phyloP scores from a whole-genome alignment of 2,797 vertebrate species.

The Pelobates cultripes region DNA sequence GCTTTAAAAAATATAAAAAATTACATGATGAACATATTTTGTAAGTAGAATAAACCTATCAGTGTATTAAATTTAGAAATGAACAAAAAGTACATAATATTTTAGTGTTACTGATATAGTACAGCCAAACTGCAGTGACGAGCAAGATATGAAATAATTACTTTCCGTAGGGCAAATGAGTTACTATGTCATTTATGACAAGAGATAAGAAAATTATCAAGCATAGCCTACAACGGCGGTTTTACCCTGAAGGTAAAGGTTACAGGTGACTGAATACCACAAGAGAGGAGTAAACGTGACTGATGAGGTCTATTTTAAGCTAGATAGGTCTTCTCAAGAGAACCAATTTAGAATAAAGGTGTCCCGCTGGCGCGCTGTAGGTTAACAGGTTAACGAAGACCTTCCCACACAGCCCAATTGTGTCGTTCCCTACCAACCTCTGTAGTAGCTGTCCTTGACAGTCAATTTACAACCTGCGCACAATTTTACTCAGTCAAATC shows the following conservation, averaged over 20 bases:
- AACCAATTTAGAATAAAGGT: conserved; percentile 27
- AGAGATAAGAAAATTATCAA: conserved; percentile 25
- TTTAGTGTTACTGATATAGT: background rate
- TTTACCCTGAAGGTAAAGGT: conserved; percentile 34
- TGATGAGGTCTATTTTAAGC: conserved; percentile 38
- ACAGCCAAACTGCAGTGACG: background rate
- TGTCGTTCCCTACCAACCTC: conserved; percentile 17
- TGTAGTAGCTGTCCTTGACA: background rate
- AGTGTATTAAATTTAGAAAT: background rate
- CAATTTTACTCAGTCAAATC: background rate
- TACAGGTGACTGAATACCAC: conserved; percentile 21
- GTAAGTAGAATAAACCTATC: background rate
- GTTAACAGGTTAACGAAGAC: conserved; percentile 18
- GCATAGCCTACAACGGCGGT: conserved; percentile 13
- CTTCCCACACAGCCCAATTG: conserved; percentile 2
- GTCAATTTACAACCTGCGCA: background rate
- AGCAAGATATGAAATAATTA: conserved; percentile 4
- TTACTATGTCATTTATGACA: conserved; percentile 32
- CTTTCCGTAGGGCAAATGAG: background rate
- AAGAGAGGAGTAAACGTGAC: conserved; percentile 24
- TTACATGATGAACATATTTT: background rate
- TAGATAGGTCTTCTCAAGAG: conserved; percentile 22
- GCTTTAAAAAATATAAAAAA: too few species aligned
- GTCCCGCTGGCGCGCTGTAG: conserved; percentile 15
- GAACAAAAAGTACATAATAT: conserved; percentile 1